These are phyloP conservation scores for Melanotaenia maccullochi DNA, from an alignment of 2,797 vertebrate species.

Conservation along the genomic window DNA sequence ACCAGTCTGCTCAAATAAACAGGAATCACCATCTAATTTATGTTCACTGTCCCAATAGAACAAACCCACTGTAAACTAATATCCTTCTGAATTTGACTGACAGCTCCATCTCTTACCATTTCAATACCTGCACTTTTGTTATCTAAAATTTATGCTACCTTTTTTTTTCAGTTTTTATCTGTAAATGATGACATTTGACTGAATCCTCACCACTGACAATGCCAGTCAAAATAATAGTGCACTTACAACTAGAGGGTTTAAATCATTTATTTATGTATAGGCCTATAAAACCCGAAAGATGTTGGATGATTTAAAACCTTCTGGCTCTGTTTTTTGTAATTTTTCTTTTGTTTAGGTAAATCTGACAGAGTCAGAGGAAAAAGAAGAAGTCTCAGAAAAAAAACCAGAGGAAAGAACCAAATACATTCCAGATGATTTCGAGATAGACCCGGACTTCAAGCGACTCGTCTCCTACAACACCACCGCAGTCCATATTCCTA, in stretches of 20 bases:
- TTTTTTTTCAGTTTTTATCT: background rate
- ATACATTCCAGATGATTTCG: slow-evolving; percentile 88
- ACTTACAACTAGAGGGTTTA: background rate
- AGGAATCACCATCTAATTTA: slow-evolving; percentile 60
- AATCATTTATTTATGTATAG: background rate
- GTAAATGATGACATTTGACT: background rate
- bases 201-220: background rate
- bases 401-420: slow-evolving; percentile 75
- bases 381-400: background rate
- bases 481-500: slow-evolving; percentile 96
- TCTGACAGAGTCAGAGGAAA: background rate
- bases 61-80: slow-evolving; percentile 50
- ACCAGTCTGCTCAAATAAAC: slow-evolving; percentile 68
- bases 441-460: slow-evolving; percentile 88
- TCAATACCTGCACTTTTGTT: slow-evolving; percentile 22
- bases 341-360: slow-evolving; percentile 1
- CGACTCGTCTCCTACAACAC: slow-evolving; percentile 91
- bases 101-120: slow-evolving; percentile 24
- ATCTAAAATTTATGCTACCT: slow-evolving; percentile 7
- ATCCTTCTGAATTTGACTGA: slow-evolving; percentile 66
- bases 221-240: background rate
- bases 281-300: background rate
- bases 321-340: too few species aligned
- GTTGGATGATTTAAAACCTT: background rate
- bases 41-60: slow-evolving; percentile 51